These are phyloP conservation scores for Synanthedon tipuliformis DNA, from an alignment of 2,888 invertebrate species.

Conservation along the genomic window DNA sequence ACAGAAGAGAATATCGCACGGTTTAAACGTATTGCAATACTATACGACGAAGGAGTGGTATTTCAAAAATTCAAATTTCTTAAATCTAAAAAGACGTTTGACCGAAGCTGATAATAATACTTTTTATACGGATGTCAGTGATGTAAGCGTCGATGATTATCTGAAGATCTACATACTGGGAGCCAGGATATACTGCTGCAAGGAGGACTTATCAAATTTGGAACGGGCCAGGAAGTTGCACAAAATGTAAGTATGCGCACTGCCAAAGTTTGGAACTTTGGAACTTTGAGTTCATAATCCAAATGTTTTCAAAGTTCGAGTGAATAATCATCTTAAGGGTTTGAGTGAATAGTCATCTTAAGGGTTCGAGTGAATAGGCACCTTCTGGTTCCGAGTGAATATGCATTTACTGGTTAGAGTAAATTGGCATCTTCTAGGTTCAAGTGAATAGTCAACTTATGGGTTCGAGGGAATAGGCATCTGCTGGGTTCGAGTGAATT, in stretches of 20 bases:
- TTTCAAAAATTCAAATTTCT: conserved; percentile 75
- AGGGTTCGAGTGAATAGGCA: too few relatives aligned
- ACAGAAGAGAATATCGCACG: conserved; percentile 73
- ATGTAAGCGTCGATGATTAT: conserved; percentile 46
- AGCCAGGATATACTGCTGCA: conserved; percentile 83
- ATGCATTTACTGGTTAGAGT: too few relatives aligned
- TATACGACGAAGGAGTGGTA: conserved; percentile 88
- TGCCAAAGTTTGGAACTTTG: too few relatives aligned
- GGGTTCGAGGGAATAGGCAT: too few relatives aligned
- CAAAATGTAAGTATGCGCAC: conserved; percentile 68
- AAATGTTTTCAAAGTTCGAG: too few relatives aligned
- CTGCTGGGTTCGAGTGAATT: too few relatives aligned
- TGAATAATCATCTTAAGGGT: too few relatives aligned
- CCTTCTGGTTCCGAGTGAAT: too few relatives aligned
- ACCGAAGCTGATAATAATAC: conserved; percentile 68
- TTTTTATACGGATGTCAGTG: conserved; percentile 70
- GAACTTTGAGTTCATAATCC: too few relatives aligned
- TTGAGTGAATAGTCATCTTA: too few relatives aligned
- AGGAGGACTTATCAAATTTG: conserved; percentile 82
- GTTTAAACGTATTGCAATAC: conserved; percentile 78
- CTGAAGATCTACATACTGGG: conserved; percentile 77
- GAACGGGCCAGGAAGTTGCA: conserved; percentile 77
- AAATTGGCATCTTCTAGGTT: too few relatives aligned
- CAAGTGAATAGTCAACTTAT: too few relatives aligned
- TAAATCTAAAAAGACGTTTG: conserved; percentile 62